A percentile compares a stretch with the other conserved stretches of the same genome.
Conservation (phyloP, 2,113 vertebrate genomes). For the Sapajus apella region DNA sequence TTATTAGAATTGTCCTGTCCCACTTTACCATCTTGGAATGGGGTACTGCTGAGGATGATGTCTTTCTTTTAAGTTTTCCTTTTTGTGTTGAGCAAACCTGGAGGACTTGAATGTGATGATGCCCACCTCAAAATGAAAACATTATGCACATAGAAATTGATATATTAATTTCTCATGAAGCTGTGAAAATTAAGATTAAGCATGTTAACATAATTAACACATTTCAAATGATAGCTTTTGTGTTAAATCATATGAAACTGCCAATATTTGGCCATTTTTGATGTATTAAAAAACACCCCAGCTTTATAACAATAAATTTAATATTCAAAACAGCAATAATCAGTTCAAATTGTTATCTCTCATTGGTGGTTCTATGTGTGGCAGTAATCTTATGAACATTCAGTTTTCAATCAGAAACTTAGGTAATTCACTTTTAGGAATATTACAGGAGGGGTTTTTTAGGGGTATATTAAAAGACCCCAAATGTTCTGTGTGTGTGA, state of each 20-base stretch:
- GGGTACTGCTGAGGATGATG: neutral
- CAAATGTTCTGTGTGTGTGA: no score
- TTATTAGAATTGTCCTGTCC: neutral
- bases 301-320: neutral
- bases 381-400: neutral
- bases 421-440: neutral
- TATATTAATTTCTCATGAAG: neutral
- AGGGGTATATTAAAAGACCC: neutral
- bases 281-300: neutral
- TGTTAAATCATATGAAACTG: neutral
- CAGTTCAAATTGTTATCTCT: neutral
- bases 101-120: neutral
- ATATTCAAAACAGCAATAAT: neutral
- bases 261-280: neutral
- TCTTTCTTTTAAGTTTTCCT: neutral
- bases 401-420: neutral
- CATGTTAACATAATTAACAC: neutral
- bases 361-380: neutral
- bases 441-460: neutral
- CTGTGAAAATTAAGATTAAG: neutral
- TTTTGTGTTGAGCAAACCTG: neutral
- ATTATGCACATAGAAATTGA: neutral
- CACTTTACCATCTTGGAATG: no score
- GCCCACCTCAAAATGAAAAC: neutral
- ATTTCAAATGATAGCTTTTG: neutral